Percentiles rank a stretch among this genome's conserved stretches.
Conservation (phyloP, 2,113 vertebrate species). For the Eidolon helvum region DNA sequence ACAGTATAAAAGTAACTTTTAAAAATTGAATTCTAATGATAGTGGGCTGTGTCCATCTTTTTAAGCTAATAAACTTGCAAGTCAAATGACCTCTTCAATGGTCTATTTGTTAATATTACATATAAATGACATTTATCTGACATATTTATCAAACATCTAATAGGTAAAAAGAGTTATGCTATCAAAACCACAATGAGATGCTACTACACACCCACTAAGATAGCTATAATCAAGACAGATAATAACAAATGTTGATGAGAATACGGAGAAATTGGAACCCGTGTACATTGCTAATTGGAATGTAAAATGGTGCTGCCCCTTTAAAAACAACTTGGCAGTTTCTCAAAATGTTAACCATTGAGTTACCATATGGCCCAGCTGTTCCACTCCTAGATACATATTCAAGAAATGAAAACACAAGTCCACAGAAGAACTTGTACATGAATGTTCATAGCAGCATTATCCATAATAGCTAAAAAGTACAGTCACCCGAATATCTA, state of each 20-base stretch:
- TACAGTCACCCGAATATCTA: not conserved
- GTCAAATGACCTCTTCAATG: not conserved
- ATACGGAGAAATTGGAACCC: not conserved
- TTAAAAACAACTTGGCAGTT: not conserved
- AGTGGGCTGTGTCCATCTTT: not conserved
- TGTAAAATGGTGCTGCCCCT: not conserved
- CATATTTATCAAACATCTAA: not conserved
- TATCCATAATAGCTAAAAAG: not conserved
- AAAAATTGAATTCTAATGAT: not conserved
- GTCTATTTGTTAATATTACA: constrained; percentile 26
- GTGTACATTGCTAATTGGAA: not conserved
- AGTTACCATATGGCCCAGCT: not conserved
- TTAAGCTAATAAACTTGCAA: constrained; percentile 24
- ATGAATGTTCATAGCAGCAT: not conserved
- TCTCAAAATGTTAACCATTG: not conserved
- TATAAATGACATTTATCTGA: not conserved
- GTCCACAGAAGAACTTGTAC: not conserved
- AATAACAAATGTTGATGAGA: not conserved
- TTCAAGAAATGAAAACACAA: not conserved
- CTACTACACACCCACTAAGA: not conserved
- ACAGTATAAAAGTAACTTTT: not conserved
- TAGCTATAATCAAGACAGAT: not conserved
- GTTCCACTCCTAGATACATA: not conserved
- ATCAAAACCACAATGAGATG: not conserved
- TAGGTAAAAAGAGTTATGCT: not conserved